Percentiles rank a stretch among this genome's conserved stretches.
Evolutionary conservation across 2,113 vertebrate species (phyloP).

Genomic region (Pseudolaguvia tuberculata): DNA sequence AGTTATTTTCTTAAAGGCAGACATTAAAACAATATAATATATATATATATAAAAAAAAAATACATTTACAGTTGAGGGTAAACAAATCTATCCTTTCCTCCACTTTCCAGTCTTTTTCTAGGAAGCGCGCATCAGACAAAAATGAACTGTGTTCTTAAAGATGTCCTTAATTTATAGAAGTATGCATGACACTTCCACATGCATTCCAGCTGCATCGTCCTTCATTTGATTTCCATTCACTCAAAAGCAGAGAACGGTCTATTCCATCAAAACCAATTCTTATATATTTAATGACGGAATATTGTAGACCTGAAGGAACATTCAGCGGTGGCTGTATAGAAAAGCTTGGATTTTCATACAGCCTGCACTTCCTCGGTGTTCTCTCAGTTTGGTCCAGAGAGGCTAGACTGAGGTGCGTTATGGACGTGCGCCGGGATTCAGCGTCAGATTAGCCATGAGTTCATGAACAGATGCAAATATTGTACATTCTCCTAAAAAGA

Average conservation of each 20-base stretch:
- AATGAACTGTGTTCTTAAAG: constrained; percentile 68
- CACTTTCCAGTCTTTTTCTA: constrained; percentile 74
- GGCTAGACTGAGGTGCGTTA: constrained; percentile 65
- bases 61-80: constrained; percentile 91
- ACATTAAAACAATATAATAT: constrained; percentile 45
- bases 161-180: constrained; percentile 21
- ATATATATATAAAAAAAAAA: constrained; percentile 83
- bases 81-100: constrained; percentile 78
- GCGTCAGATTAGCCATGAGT: constrained; percentile 93
- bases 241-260: constrained; percentile 40
- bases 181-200: constrained; percentile 39
- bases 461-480: constrained; percentile 98
- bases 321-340: constrained; percentile 54
- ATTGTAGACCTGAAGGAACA: constrained; percentile 45
- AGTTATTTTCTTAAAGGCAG: constrained; percentile 57
- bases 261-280: constrained; percentile 50
- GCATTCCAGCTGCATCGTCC: constrained; percentile 34
- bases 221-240: constrained; percentile 40
- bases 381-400: constrained; percentile 58
- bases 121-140: constrained; percentile 88
- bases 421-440: constrained; percentile 86
- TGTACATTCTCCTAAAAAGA: constrained; percentile 91
- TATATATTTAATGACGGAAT: constrained; percentile 56
- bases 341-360: constrained; percentile 55
- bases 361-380: constrained; percentile 36